These are phyloP conservation scores for Neocrepidodera transversa DNA, from an alignment of 2,888 invertebrate genomes.

Conservation along the genomic window DNA sequence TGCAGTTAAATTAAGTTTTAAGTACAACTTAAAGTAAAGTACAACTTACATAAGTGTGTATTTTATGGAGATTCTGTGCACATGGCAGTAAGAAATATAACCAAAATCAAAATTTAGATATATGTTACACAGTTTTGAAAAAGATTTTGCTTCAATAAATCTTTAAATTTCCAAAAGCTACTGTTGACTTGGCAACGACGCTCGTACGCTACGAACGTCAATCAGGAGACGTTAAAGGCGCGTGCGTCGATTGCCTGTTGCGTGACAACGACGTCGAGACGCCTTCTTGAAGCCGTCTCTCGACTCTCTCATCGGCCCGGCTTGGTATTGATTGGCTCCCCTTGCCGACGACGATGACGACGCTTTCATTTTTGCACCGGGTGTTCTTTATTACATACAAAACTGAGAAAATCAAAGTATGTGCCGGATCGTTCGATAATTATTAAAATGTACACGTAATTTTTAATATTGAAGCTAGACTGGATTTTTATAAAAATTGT, in stretches of 20 bases:
- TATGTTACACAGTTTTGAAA: too few relatives aligned
- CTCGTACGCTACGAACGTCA: slow-evolving; percentile 21
- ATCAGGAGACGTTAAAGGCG: slow-evolving; percentile 34
- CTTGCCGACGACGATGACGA: neutral
- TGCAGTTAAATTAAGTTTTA: too few relatives aligned
- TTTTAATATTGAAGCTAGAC: too few relatives aligned
- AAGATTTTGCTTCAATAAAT: too few relatives aligned
- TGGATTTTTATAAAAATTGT: too few relatives aligned
- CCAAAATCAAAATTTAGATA: too few relatives aligned
- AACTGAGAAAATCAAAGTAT: neutral
- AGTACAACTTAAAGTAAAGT: too few relatives aligned
- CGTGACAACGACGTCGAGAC: slow-evolving; percentile 56
- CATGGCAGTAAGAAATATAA: too few relatives aligned
- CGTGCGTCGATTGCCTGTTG: slow-evolving; percentile 52
- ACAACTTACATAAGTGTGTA: too few relatives aligned
- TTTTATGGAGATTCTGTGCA: too few relatives aligned
- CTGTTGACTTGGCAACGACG: slow-evolving; percentile 11
- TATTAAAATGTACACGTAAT: neutral
- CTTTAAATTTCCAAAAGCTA: neutral
- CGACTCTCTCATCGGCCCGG: slow-evolving; percentile 16
- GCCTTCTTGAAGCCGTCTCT: slow-evolving; percentile 43
- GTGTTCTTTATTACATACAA: slow-evolving; percentile 17
- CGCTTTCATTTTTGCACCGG: slow-evolving; percentile 20
- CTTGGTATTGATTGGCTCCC: slow-evolving; percentile 26
- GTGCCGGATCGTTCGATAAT: neutral